phyloP scores from a whole-genome alignment of 2,888 invertebrate species.

The Schrankia costaestrigalis region DNA sequence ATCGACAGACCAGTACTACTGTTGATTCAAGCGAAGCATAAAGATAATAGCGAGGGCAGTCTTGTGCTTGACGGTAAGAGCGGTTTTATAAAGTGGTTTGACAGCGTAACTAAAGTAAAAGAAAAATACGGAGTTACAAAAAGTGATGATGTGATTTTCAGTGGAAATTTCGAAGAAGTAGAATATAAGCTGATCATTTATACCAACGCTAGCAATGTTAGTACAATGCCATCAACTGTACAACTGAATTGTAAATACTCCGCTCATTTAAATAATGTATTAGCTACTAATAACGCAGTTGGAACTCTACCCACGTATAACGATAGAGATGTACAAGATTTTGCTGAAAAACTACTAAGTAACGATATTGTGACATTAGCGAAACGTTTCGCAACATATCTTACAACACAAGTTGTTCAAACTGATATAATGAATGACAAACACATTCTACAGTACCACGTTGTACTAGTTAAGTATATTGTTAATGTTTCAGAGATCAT shows the following conservation, averaged over 20 bases:
- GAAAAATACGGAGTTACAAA: slow-evolving; percentile 5
- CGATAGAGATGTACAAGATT: slow-evolving; percentile 9
- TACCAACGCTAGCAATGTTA: slow-evolving; percentile 20
- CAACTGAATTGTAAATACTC: neutral
- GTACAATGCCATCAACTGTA: slow-evolving; percentile 1
- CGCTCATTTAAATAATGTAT: slow-evolving; percentile 4
- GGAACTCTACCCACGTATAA: slow-evolving; percentile 3
- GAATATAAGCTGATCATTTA: slow-evolving; percentile 21
- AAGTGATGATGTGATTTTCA: slow-evolving; percentile 11
- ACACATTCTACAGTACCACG: slow-evolving; percentile 16
- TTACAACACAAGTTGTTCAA: slow-evolving; percentile 6
- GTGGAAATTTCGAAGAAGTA: slow-evolving; percentile 10
- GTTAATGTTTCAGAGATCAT: slow-evolving; percentile 10
- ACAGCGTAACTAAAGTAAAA: slow-evolving; percentile 7
- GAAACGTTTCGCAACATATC: slow-evolving; percentile 8
- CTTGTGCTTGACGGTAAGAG: slow-evolving; percentile 3
- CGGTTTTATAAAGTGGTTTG: slow-evolving; percentile 14
- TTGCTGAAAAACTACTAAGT: slow-evolving; percentile 11
- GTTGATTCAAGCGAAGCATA: too few relatives aligned
- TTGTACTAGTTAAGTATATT: slow-evolving; percentile 10
- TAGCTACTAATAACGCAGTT: slow-evolving; percentile 14
- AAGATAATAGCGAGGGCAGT: too few relatives aligned
- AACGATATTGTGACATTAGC: slow-evolving; percentile 11
- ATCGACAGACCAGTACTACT: too few relatives aligned
- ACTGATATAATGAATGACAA: slow-evolving; percentile 16